Evolutionary conservation across 2,797 vertebrate species (phyloP).

Genomic region (Sebastes miniatus): DNA sequence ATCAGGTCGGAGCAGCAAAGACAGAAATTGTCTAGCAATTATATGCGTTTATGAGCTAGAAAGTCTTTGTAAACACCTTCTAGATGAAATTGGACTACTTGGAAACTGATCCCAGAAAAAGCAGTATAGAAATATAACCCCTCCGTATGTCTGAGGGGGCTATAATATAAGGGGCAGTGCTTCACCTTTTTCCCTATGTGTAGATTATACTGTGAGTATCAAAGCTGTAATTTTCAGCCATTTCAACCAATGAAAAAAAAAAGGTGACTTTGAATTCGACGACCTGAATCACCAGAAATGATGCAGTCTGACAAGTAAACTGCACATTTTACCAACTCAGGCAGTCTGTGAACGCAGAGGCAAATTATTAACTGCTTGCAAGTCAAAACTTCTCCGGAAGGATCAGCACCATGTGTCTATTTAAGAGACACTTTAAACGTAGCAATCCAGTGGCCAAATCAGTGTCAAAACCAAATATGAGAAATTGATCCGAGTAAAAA

Average conservation of each 20-base stretch:
- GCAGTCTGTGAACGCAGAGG: background rate
- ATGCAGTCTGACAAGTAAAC: background rate
- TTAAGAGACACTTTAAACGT: background rate
- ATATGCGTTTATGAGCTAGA: slow-evolving; percentile 32
- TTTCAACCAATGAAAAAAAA: background rate
- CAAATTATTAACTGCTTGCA: background rate
- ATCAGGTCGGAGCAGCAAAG: slow-evolving; percentile 57
- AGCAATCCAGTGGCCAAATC: background rate
- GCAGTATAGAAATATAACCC: background rate
- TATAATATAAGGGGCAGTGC: background rate
- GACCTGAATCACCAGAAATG: background rate
- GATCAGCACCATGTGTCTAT: background rate
- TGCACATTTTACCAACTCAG: background rate
- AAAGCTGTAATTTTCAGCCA: background rate
- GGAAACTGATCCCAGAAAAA: background rate
- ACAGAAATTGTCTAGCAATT: slow-evolving; percentile 52
- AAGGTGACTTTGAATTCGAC: background rate
- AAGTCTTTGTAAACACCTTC: background rate
- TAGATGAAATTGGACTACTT: background rate
- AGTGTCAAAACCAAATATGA: background rate
- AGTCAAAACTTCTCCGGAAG: background rate
- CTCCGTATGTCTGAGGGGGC: background rate
- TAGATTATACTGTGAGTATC: background rate
- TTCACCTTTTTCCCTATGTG: background rate
- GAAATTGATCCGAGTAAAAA: background rate